phyloP scores from a whole-genome alignment of 2,888 invertebrate species.

The Macrosoma leucophasiata region DNA sequence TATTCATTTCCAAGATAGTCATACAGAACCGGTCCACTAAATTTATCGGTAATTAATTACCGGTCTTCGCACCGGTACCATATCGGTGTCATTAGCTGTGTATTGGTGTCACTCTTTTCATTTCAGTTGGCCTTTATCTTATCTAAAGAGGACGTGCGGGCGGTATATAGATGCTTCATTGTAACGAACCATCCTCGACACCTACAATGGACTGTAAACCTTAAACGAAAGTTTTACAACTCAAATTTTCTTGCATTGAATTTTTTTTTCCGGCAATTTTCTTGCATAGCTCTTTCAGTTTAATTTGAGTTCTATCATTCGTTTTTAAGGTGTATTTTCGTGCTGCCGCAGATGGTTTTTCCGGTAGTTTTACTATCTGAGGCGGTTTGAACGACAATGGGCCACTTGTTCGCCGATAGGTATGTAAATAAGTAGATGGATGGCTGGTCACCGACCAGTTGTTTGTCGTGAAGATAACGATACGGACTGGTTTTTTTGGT shows the following conservation, averaged over 20 bases:
- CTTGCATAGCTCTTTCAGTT: slow-evolving; percentile 23
- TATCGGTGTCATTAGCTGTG: slow-evolving; percentile 59
- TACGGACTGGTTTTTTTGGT: no score
- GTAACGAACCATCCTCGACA: slow-evolving; percentile 38
- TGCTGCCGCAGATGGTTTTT: slow-evolving; percentile 34
- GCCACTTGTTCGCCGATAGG: slow-evolving; percentile 66
- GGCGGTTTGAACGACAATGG: slow-evolving; percentile 59
- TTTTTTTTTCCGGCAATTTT: slow-evolving; percentile 43
- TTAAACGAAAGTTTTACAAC: slow-evolving; percentile 12
- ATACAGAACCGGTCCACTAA: no score
- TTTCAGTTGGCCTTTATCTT: slow-evolving; percentile 70
- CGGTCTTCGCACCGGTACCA: slow-evolving; percentile 41
- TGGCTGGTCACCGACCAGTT: slow-evolving; percentile 65
- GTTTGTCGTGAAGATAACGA: slow-evolving; percentile 33
- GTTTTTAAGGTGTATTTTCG: slow-evolving; percentile 25
- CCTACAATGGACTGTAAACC: slow-evolving; percentile 27
- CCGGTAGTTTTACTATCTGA: slow-evolving; percentile 60
- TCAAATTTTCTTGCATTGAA: slow-evolving; percentile 20
- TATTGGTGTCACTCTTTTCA: slow-evolving; percentile 65
- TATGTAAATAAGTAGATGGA: slow-evolving; percentile 70
- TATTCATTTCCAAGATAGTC: no score
- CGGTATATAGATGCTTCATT: slow-evolving; percentile 58
- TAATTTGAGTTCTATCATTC: slow-evolving; percentile 19
- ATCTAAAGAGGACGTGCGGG: slow-evolving; percentile 76
- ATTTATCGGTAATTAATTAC: slow-evolving; percentile 62